A percentile compares a stretch with the other conserved stretches of the same genome.
phyloP scores from a whole-genome alignment of 2,888 invertebrate species.

The Mayetiola destructor region DNA sequence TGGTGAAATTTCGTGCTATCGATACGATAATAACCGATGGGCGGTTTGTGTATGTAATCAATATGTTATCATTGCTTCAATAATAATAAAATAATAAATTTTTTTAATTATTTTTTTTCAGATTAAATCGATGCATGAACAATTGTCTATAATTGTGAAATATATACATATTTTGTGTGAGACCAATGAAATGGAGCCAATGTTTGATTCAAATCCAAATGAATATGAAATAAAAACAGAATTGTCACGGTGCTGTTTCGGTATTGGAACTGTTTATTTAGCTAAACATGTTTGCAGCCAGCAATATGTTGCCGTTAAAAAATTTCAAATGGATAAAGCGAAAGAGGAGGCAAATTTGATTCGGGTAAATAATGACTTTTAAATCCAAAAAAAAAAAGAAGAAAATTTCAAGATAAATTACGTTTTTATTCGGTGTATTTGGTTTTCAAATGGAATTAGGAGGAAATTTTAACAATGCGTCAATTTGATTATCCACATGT shows the following conservation, averaged over 20 bases:
- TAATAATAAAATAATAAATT: too few relatives aligned
- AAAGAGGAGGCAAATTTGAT: constrained; percentile 48
- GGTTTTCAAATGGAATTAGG: constrained; percentile 34
- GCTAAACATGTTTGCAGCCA: constrained; percentile 50
- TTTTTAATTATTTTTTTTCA: too few relatives aligned
- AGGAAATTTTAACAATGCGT: constrained; percentile 62
- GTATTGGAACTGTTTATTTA: constrained; percentile 53
- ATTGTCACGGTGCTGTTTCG: constrained; percentile 53
- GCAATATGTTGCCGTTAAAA: constrained; percentile 56
- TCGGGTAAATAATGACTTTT: constrained; percentile 32
- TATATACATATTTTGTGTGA: too few relatives aligned
- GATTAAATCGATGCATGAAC: too few relatives aligned
- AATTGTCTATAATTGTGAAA: too few relatives aligned
- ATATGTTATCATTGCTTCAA: too few relatives aligned
- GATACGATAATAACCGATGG: too few relatives aligned
- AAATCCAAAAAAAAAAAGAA: constrained; percentile 15
- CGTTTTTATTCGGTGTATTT: constrained; percentile 23
- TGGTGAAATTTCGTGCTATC: too few relatives aligned
- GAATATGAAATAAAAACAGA: constrained; percentile 54
- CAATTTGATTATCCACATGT: constrained; percentile 69
- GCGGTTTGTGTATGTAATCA: too few relatives aligned
- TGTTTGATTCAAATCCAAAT: constrained; percentile 43
- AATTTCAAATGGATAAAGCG: constrained; percentile 58
- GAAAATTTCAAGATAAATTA: neutral
- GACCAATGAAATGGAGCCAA: neutral